A percentile compares a stretch with the other conserved stretches of the same genome.
Evolutionary conservation across 2,113 vertebrate species (phyloP).

Genomic region (Perca flavescens): DNA sequence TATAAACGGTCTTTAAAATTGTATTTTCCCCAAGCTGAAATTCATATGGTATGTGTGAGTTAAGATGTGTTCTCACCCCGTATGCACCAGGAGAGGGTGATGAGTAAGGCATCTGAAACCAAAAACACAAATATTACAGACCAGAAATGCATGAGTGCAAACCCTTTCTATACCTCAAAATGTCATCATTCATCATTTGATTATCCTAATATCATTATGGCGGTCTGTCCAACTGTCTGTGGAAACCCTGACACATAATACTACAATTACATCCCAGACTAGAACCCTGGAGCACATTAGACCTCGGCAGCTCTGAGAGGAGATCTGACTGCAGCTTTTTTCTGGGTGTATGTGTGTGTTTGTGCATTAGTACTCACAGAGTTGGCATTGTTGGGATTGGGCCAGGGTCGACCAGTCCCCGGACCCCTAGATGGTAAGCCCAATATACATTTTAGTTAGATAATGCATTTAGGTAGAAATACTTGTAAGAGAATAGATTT

Average conservation of each 20-base stretch:
- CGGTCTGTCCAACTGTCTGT: slow-evolving; percentile 61
- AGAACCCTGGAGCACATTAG: slow-evolving; percentile 54
- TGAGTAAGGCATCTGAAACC: slow-evolving; percentile 95
- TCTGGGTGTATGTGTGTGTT: neutral
- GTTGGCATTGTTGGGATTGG: slow-evolving; percentile 97
- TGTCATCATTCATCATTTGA: slow-evolving; percentile 70
- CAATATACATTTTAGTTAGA: slow-evolving; percentile 6
- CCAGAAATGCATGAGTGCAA: slow-evolving; percentile 54
- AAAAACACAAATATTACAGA: slow-evolving; percentile 70
- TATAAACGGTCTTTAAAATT: slow-evolving; percentile 3
- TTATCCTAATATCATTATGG: slow-evolving; percentile 70
- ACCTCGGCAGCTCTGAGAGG: slow-evolving; percentile 30
- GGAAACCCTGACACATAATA: slow-evolving; percentile 76
- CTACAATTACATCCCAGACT: slow-evolving; percentile 73
- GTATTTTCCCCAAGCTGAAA: neutral
- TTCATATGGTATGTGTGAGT: neutral
- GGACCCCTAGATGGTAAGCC: slow-evolving; percentile 88
- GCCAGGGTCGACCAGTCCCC: slow-evolving; percentile 94
- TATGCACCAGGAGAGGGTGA: slow-evolving; percentile 98
- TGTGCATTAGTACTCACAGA: slow-evolving; percentile 89
- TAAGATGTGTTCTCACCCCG: slow-evolving; percentile 87
- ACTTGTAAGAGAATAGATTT: neutral
- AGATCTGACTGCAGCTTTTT: slow-evolving; percentile 49
- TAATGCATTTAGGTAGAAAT: slow-evolving; percentile 1
- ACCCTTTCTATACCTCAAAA: slow-evolving; percentile 58